A percentile compares a stretch with the other conserved stretches of the same genome.
Conservation (phyloP, 2,113 vertebrate genomes). For the Anser cygnoides region DNA sequence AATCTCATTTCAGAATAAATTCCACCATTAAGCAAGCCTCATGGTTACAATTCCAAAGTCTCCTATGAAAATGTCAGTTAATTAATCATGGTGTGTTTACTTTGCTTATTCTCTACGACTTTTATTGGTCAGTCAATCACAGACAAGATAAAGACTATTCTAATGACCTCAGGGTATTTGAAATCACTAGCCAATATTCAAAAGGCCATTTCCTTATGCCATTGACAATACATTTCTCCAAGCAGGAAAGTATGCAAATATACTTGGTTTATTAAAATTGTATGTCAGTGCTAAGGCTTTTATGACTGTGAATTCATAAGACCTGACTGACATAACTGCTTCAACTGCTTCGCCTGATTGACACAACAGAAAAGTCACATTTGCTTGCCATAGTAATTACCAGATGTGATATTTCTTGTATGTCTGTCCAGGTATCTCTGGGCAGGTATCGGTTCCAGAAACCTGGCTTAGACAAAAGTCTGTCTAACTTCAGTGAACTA, state of each 20-base stretch:
- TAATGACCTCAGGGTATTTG: slow-evolving; percentile 64
- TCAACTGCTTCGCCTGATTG: not conserved
- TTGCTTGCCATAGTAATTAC: slow-evolving; percentile 2
- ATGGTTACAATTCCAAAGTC: not conserved
- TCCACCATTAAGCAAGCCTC: not conserved
- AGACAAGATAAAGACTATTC: slow-evolving; percentile 18
- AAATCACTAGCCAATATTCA: slow-evolving; percentile 64
- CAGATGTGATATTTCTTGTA: not conserved
- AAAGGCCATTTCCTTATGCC: slow-evolving; percentile 15
- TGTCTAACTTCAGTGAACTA: not conserved
- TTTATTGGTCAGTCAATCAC: slow-evolving; percentile 22
- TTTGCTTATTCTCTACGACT: slow-evolving; percentile 25
- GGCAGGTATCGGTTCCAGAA: not conserved
- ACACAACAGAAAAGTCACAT: not conserved
- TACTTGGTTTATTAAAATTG: slow-evolving; percentile 20
- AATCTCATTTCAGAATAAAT: not conserved
- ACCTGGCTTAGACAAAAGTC: not conserved
- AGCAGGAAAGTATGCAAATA: slow-evolving; percentile 35
- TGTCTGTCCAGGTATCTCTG: not conserved
- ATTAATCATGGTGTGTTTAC: slow-evolving; percentile 45
- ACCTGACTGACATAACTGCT: not conserved
- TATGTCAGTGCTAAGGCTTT: not conserved
- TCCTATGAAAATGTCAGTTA: slow-evolving; percentile 43
- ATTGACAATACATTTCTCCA: not conserved
- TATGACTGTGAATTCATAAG: not conserved